Evolutionary conservation across 2,888 invertebrate genomes (phyloP).

Genomic region (Drosophila mayaguana): DNA sequence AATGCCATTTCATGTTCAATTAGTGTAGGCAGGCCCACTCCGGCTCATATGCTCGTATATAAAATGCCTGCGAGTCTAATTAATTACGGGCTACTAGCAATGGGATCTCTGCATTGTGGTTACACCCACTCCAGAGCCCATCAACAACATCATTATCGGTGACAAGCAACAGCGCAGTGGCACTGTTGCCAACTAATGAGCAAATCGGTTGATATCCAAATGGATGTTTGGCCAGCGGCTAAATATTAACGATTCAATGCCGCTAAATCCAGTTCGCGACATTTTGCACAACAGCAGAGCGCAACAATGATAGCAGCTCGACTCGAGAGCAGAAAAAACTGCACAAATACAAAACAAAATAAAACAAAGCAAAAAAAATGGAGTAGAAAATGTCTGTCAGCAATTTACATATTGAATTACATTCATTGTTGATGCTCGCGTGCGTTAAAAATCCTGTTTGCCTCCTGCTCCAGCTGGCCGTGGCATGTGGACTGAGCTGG

Average conservation of each 20-base stretch:
- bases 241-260: conserved; percentile 42
- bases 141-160: conserved; percentile 54
- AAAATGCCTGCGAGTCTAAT: conserved; percentile 81
- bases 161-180: conserved; percentile 2
- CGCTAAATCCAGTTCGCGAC: background rate
- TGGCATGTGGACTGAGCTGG: conserved; percentile 11
- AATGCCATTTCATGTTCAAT: conserved; percentile 77
- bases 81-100: conserved; percentile 58
- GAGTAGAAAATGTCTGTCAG: conserved; percentile 68
- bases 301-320: background rate
- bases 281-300: conserved; percentile 4
- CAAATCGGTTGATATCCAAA: conserved; percentile 50
- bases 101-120: conserved; percentile 35
- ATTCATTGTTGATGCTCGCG: conserved; percentile 72
- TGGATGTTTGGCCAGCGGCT: conserved; percentile 62
- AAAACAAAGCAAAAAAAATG: conserved; percentile 15
- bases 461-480: background rate
- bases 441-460: conserved; percentile 45
- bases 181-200: conserved; percentile 57
- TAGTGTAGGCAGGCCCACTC: conserved; percentile 52
- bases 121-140: background rate
- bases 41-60: conserved; percentile 52
- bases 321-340: conserved; percentile 29
- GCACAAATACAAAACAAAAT: background rate
- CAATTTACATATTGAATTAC: conserved; percentile 81